phyloP scores from a whole-genome alignment of 2,113 vertebrate species.

The Ochotona curzoniae region DNA sequence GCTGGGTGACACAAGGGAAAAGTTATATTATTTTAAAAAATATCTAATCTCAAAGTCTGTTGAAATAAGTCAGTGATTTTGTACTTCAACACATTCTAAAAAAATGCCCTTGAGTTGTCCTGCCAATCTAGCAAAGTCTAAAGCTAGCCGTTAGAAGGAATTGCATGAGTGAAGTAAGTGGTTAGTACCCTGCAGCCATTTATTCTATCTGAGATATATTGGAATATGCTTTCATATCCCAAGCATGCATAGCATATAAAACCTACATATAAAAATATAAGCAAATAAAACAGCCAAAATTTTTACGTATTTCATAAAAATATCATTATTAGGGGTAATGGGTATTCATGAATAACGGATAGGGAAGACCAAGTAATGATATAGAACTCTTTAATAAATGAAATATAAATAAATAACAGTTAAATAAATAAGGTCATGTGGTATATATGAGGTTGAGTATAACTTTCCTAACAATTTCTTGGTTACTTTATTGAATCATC shows the following conservation, averaged over 20 bases:
- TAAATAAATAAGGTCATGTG: constrained; percentile 57
- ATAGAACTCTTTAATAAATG: constrained; percentile 28
- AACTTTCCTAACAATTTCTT: constrained; percentile 24
- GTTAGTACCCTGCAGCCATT: constrained; percentile 51
- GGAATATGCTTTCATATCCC: constrained; percentile 70
- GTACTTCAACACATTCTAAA: constrained; percentile 1
- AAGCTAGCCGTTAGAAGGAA: neutral
- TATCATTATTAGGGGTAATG: neutral
- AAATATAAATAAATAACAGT: constrained; percentile 75
- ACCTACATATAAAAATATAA: constrained; percentile 57
- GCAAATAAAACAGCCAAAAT: constrained; percentile 67
- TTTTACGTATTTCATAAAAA: constrained; percentile 65
- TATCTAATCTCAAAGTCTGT: neutral
- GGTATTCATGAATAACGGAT: constrained; percentile 70
- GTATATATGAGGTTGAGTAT: constrained; percentile 62
- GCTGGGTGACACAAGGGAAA: neutral
- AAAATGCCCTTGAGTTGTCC: constrained; percentile 37
- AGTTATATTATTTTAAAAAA: too few relatives aligned
- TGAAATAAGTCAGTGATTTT: neutral
- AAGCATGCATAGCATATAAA: constrained; percentile 60
- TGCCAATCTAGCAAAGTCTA: neutral
- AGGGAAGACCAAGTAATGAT: constrained; percentile 45
- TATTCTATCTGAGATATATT: constrained; percentile 40
- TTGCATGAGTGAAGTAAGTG: constrained; percentile 58
- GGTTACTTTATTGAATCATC: neutral